These are phyloP conservation scores for Bombyx mori DNA, from an alignment of 1,140 invertebrate species.

Conservation along the genomic window DNA sequence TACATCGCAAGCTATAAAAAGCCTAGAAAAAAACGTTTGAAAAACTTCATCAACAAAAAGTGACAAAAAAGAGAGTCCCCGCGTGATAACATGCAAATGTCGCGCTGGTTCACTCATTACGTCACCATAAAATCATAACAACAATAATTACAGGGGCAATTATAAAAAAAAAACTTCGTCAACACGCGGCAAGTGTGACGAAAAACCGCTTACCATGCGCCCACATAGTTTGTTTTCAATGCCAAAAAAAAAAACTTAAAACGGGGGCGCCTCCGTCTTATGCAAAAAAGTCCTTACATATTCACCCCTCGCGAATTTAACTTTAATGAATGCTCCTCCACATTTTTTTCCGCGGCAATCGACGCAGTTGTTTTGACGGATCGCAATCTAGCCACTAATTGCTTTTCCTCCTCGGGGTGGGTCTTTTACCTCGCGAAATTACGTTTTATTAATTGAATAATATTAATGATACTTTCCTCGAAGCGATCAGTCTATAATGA, in stretches of 20 bases:
- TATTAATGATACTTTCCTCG: slow-evolving; percentile 68
- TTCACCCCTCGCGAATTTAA: slow-evolving; percentile 68
- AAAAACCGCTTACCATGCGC: slow-evolving; percentile 64
- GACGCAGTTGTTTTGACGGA: slow-evolving; percentile 69
- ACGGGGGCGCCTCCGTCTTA: slow-evolving; percentile 61
- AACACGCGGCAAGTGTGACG: slow-evolving; percentile 57
- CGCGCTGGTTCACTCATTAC: slow-evolving; percentile 59
- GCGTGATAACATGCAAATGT: slow-evolving; percentile 64
- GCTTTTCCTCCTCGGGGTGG: slow-evolving; percentile 67
- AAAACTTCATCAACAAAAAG: slow-evolving; percentile 60
- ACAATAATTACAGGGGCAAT: slow-evolving; percentile 62
- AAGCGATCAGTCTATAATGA: slow-evolving; percentile 66
- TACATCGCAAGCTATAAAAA: slow-evolving; percentile 45
- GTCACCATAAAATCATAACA: slow-evolving; percentile 61
- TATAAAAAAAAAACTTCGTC: slow-evolving; percentile 59
- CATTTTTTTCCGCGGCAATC: slow-evolving; percentile 52
- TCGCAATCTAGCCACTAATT: slow-evolving; percentile 71
- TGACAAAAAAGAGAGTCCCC: slow-evolving; percentile 43
- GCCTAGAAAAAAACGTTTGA: slow-evolving; percentile 42
- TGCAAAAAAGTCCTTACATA: slow-evolving; percentile 69
- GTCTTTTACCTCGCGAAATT: slow-evolving; percentile 62
- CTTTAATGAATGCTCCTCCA: slow-evolving; percentile 64
- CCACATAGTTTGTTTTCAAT: slow-evolving; percentile 60
- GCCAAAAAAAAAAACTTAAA: slow-evolving; percentile 46
- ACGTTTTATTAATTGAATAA: slow-evolving; percentile 71